Evolutionary conservation across 2,888 invertebrate genomes (phyloP), one percentile per base, ranked within the genome.

Genomic region (Scrobipalpa costella): DNA sequence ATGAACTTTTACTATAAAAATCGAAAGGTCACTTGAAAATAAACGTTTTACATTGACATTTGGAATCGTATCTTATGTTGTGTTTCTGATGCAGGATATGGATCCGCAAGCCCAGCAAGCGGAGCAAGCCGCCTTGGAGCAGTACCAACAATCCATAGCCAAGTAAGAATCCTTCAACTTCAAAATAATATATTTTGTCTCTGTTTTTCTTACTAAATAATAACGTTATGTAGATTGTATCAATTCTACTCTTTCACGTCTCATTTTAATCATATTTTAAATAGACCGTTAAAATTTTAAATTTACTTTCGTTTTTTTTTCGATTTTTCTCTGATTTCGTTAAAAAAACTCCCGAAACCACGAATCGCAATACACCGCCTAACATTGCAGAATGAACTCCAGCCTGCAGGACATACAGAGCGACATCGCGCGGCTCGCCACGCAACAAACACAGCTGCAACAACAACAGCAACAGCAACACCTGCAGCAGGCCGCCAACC

Each of bases 321-420:
- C n/a, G n/a, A n/a, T n/a, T n/a, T n/a, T n/a, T n/a, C n/a, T n/a
- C n/a, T n/a, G n/a, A n/a, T n/a, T 19, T 49, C 15, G 2, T 49
- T 49, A 49, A 19, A 21, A 49, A 21, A n/a, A n/a, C n/a, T n/a
- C 15, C 2, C 47, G n/a, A 7, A 15, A 3, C 47, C 47, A 27
- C 50, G 34, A 19, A 58, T 58, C 52, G 64, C 64, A 40, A 59
- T 15, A 61, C 36, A 58, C 19, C 27, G 50, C 33, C 58, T 62
- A 47, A 64, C 55, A 71, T 87, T 91, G 71, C 86, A 96, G 96
- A 92, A 97, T 98, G 95, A 98, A 98, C 92, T 95, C 94, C 92
- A 98, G 96, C 93, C 94, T 98, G 79, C 96, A 96, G 83, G 98
- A 98, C 90, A 95, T 98, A 79, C 98, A 98, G 92, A 95, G 95